Base-by-base conservation (phyloP, 2,888 invertebrate genomes). In the Rutpela maculata region DNA sequence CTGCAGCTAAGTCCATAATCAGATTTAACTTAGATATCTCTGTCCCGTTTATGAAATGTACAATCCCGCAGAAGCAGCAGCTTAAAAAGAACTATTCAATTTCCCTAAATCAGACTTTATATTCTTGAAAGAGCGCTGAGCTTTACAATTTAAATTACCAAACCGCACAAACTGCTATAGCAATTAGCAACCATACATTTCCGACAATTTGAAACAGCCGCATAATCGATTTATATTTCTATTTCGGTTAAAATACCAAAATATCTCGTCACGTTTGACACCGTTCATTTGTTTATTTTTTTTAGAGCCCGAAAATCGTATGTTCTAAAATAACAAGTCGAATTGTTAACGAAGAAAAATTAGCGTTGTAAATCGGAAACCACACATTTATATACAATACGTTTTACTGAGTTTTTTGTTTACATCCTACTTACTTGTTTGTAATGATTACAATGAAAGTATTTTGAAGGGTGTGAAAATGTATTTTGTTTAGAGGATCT, bases 101-200 rank as follows among this genome's bases (percentile, higher is more conserved):
- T 80, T 79, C 76, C 79, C 79, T 75, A 62, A 63, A 62, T 69
- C 43, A 76, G 70, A 75, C 73, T 70, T 74, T 75, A 69, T 76
- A 76, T 74, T 75, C 74, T 55, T 70, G 70, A 70, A 76, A 67
- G 73, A 55, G 43, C 66, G 76, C 77, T 73, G 76, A 75, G 79
- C 69, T 80, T 66, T 74, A 78, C 78, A 80, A 79, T 79, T 79
- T 79, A 74, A 80, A 80, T 80, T 77, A 65, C 69, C 73, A 35
- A 71, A 79, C 79, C 79, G 79, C 80, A 71, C 70, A 75, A 79
- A 79, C 66, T 79, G 72, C 72, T 55, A 67, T 55, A 63, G 74
- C 78, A 80, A 80, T 80, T 80, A 80, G 78, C 26, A 43, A 19
- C 43, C 43, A 60, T 70, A 70, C 57, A 59, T 18, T 70, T 70